Base-by-base conservation (phyloP, 1,140 invertebrate genomes). In the Drosophila nikananu region DNA sequence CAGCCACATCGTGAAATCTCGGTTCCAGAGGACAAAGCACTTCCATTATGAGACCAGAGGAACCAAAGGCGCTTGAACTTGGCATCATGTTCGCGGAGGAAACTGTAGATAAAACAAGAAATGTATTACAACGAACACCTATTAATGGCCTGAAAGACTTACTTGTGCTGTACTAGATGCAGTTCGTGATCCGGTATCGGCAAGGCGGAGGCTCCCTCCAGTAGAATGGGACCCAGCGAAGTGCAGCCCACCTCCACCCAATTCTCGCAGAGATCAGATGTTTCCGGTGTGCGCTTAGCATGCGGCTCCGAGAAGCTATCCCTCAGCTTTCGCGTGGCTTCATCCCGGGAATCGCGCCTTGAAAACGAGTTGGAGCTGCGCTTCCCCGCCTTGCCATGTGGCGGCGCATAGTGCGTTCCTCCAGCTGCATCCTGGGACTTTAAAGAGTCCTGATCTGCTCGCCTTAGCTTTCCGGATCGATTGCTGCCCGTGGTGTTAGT, bases 231-330 rank as follows among this genome's bases (percentile, higher is more conserved):
- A 5, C 98, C 98, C 58, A 99, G 94, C 17, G 96, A 96, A 1
- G 98, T 94, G n/a, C 96, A 97, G 6, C 98, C 98, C 7, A 98
- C 97, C 93, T 99, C 98, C 3, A 99, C 94, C 98, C 98, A 99
- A 60, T 96, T 94, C 74, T 97, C 97, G 62, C 77, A 81, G 10
- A 92, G 77, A n/a, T 92, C 91, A 2, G 44, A 41, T 1, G 60
- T 77, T 17, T 93, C 92, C 25, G 77, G 83, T 4, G 77, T 77
- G 7, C 92, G 74, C 51, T 93, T 92, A 13, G 59, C 44, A n/a
- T 90, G 78, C 1, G 86, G 17, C 48, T 93, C 92, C 0, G 81
- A 78, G 21, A 80, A 83, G 21, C 77, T 92, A n/a, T 93, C 92
- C 13, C 90, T 77, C 37, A 92, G 25, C 15, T 87, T 61, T 1